These are phyloP conservation scores for Gymnoscopelus braueri DNA, from an alignment of 2,797 vertebrate species.

Conservation along the genomic window DNA sequence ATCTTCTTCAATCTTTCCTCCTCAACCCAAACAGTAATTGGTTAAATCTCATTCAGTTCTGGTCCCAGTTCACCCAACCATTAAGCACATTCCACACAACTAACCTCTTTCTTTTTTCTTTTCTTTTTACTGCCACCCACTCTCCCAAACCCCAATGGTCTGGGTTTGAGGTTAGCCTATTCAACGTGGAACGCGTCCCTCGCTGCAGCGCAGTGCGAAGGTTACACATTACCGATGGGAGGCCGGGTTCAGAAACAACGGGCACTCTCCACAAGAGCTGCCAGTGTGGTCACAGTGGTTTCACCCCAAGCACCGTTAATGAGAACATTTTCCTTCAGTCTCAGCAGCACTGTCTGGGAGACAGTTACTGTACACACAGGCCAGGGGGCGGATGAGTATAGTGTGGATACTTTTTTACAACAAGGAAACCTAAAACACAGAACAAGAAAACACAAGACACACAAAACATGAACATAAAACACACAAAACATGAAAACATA, in stretches of 20 bases:
- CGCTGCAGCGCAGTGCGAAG: constrained; percentile 38
- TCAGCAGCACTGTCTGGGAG: constrained; percentile 13
- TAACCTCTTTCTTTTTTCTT: constrained; percentile 58
- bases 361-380: constrained; percentile 30
- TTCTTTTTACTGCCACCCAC: constrained; percentile 9
- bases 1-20: constrained; percentile 49
- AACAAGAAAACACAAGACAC: too few relatives aligned
- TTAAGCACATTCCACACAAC: constrained; percentile 62
- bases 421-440: too few relatives aligned
- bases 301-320: constrained; percentile 29
- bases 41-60: constrained; percentile 65
- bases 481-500: too few relatives aligned
- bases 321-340: constrained; percentile 36
- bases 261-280: constrained; percentile 26
- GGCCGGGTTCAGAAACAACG: constrained; percentile 29
- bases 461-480: too few relatives aligned
- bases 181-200: constrained; percentile 27
- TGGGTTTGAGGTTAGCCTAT: constrained; percentile 62
- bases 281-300: constrained; percentile 47
- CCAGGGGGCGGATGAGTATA: constrained; percentile 1
- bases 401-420: not conserved
- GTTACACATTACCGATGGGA: constrained; percentile 49
- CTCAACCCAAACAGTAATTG: constrained; percentile 71
- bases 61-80: constrained; percentile 58
- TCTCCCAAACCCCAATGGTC: constrained; percentile 11